These are phyloP conservation scores for Rhegmatorhina hoffmannsi DNA, from an alignment of 2,113 vertebrate species.

Conservation along the genomic window DNA sequence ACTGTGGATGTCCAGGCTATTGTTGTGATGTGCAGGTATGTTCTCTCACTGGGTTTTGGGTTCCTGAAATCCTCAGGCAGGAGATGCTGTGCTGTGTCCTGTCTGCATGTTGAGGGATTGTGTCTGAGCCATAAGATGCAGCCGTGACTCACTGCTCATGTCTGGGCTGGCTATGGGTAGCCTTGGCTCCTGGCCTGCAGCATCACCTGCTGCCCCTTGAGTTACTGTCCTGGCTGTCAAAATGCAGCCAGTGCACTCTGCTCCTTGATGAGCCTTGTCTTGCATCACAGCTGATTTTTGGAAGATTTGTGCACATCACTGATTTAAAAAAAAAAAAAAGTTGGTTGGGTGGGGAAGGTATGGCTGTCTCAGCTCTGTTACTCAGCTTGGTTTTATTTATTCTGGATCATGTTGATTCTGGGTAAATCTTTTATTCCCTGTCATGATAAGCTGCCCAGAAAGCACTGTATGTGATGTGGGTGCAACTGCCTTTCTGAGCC, in stretches of 20 bases:
- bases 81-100: rapidly evolving
- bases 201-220: rapidly evolving
- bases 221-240: background rate
- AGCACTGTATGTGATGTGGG: rapidly evolving
- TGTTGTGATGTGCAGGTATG: rapidly evolving
- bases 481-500: background rate
- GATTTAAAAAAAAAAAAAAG: background rate
- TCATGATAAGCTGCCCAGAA: background rate
- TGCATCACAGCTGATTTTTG: rapidly evolving
- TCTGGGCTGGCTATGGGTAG: background rate
- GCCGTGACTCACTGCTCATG: rapidly evolving
- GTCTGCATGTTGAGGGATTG: rapidly evolving
- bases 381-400: background rate
- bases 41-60: background rate
- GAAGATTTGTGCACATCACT: background rate
- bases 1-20: rapidly evolving
- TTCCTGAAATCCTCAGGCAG: background rate
- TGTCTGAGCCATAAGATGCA: background rate
- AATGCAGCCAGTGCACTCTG: rapidly evolving
- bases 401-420: background rate
- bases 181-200: background rate
- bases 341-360: background rate
- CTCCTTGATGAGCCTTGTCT: background rate
- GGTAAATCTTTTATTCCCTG: background rate
- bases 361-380: rapidly evolving